These are phyloP conservation scores for Lasioglossum oenotherae DNA, from an alignment of 2,888 invertebrate species.

Conservation along the genomic window DNA sequence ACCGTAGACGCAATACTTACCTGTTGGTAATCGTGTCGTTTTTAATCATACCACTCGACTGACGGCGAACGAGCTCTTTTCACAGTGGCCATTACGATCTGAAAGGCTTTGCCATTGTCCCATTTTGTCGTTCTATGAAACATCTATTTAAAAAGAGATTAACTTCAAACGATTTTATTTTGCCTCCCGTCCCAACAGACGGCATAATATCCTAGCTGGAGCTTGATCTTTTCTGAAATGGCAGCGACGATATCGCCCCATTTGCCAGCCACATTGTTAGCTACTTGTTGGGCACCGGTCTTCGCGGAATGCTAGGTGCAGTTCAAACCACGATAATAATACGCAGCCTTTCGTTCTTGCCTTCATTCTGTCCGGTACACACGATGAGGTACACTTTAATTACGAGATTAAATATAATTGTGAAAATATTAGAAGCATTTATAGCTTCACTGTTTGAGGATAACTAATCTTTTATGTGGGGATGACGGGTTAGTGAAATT, in stretches of 20 bases:
- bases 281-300: background rate
- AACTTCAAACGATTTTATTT: slow-evolving; percentile 2
- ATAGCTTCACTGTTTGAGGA: background rate
- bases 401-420: background rate
- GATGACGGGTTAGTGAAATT: background rate
- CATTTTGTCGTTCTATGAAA: background rate
- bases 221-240: background rate
- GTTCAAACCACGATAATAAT: background rate
- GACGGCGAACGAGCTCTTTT: slow-evolving; percentile 5
- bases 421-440: background rate
- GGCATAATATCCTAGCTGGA: background rate
- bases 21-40: slow-evolving; percentile 6
- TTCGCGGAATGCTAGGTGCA: background rate
- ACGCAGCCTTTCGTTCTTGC: background rate
- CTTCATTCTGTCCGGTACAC: background rate
- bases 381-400: background rate
- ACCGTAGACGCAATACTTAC: slow-evolving; percentile 8
- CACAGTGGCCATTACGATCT: background rate
- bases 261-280: background rate
- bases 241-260: background rate
- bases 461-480: background rate
- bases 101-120: slow-evolving; percentile 15
- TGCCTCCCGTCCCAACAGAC: background rate
- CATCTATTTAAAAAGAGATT: slow-evolving; percentile 7
- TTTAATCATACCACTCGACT: slow-evolving; percentile 45